Conservation (phyloP, 2,113 vertebrate species). For the Thomomys bottae region DNA sequence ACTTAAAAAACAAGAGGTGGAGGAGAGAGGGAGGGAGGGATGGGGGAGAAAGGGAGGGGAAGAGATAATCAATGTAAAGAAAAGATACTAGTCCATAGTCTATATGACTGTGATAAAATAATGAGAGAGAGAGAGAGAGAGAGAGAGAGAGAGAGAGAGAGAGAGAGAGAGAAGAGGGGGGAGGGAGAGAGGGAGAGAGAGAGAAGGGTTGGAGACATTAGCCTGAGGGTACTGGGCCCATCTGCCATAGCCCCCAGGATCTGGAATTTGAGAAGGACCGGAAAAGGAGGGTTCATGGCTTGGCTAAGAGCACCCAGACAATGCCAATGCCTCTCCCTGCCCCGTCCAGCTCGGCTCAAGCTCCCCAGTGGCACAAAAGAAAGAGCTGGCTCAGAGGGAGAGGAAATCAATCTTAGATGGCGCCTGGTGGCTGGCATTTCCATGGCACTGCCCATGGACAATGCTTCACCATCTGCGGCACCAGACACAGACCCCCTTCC, state of each 20-base stretch:
- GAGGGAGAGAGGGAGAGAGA: neutral
- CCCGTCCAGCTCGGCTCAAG: neutral
- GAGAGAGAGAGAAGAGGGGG: neutral
- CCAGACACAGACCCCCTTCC: constrained; percentile 73
- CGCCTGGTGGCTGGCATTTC: constrained; percentile 82
- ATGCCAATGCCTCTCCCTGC: fast-evolving
- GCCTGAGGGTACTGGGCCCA: neutral
- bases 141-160: neutral
- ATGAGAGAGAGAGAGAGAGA: neutral
- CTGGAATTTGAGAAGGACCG: neutral
- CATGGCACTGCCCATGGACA: constrained; percentile 78
- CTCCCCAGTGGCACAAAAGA: constrained; percentile 70
- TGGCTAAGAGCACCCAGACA: neutral
- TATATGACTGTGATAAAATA: neutral
- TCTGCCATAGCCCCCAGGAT: neutral
- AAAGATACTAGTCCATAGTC: neutral
- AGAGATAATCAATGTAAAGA: neutral
- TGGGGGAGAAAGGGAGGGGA: too few species aligned
- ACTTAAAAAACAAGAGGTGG: neutral
- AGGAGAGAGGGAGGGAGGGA: too few species aligned
- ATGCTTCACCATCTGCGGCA: constrained; percentile 85
- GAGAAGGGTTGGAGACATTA: neutral
- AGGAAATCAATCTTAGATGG: constrained; percentile 74
- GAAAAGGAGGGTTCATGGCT: neutral
- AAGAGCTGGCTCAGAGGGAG: constrained; percentile 61